phyloP scores from a whole-genome alignment of 2,888 invertebrate species.

The Plagodis dolabraria region DNA sequence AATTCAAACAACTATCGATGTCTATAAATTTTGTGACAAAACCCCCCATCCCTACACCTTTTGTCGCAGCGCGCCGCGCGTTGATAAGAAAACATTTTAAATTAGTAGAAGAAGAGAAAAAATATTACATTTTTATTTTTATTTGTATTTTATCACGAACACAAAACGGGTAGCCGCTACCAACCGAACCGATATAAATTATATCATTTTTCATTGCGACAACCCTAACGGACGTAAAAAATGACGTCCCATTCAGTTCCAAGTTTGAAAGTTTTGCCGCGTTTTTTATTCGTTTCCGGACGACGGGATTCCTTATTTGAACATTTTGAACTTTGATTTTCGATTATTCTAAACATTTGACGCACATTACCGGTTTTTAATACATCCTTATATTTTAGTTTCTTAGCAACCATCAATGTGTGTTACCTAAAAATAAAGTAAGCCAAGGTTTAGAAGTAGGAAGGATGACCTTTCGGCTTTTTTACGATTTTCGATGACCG shows the following conservation, averaged over 20 bases:
- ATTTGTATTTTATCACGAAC: constrained; percentile 80
- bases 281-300: constrained; percentile 83
- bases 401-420: constrained; percentile 10
- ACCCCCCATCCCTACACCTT: constrained; percentile 61
- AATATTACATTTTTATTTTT: constrained; percentile 77
- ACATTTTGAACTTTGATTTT: constrained; percentile 43
- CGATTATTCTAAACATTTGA: constrained; percentile 35
- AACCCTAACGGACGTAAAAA: constrained; percentile 83
- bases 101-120: constrained; percentile 81
- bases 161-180: constrained; percentile 84
- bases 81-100: constrained; percentile 85
- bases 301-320: constrained; percentile 69
- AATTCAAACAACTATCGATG: constrained; percentile 22
- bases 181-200: constrained; percentile 79
- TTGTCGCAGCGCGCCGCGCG: constrained; percentile 79
- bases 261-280: constrained; percentile 82
- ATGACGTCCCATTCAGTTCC: constrained; percentile 80
- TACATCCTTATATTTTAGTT: not conserved
- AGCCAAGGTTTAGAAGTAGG: constrained; percentile 29
- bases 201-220: constrained; percentile 84
- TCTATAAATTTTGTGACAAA: too few relatives aligned
- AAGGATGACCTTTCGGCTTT: constrained; percentile 50
- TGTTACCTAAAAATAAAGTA: constrained; percentile 4
- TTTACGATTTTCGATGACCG: constrained; percentile 56
- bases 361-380: constrained; percentile 33